Evolutionary conservation across 92 coral and sea anemone genomes (phyloP).

Genomic region (Plumapathes pennacea): DNA sequence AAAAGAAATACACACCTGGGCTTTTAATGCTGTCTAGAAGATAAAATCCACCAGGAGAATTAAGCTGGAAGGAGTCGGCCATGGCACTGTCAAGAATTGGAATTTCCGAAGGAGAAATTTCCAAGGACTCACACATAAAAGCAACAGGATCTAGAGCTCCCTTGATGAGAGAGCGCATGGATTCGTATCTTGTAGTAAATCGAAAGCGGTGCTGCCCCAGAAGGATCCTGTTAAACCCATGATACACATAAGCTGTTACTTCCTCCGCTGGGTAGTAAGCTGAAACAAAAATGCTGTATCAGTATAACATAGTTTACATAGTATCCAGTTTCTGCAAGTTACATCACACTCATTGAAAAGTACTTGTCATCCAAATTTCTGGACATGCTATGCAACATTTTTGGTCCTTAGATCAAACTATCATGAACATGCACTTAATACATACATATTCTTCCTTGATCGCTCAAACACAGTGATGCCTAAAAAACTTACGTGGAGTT

Average conservation of each 20-base stretch:
- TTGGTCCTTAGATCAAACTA: too few relatives aligned
- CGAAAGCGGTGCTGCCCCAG: conserved; percentile 44
- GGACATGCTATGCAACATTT: too few relatives aligned
- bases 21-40: too few relatives aligned
- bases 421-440: too few relatives aligned
- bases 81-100: conserved; percentile 30
- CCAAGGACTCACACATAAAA: conserved; percentile 66
- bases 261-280: conserved; percentile 37
- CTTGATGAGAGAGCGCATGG: conserved; percentile 24
- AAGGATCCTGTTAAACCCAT: conserved; percentile 27
- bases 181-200: conserved; percentile 35
- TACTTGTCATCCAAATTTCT: neutral
- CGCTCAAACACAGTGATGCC: neutral
- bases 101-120: conserved; percentile 38
- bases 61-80: conserved; percentile 41
- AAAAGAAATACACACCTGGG: too few relatives aligned
- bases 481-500: conserved; percentile 47
- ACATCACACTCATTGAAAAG: neutral
- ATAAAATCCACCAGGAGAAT: conserved; percentile 53
- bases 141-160: conserved; percentile 43
- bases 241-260: conserved; percentile 39
- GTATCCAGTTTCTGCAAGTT: too few relatives aligned
- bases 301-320: too few relatives aligned
- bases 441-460: too few relatives aligned
- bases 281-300: too few relatives aligned